phyloP scores from a whole-genome alignment of 2,797 vertebrate genomes.

The Pantherophis vulpinus region DNA sequence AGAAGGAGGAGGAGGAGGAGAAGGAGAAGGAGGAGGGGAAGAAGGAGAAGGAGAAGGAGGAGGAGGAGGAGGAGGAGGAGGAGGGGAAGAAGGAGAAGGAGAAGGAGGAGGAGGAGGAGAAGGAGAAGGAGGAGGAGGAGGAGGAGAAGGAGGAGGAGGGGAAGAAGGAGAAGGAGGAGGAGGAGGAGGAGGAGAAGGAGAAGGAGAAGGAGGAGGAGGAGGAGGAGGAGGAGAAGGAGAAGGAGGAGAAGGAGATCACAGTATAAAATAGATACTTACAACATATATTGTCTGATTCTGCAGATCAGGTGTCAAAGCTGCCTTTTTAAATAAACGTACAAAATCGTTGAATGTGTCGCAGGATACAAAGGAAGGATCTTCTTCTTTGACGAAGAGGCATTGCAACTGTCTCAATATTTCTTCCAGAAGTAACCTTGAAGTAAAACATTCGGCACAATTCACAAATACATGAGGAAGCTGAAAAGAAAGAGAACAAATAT shows the following conservation, averaged over 20 bases:
- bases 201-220: no score
- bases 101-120: no score
- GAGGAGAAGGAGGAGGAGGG: no score
- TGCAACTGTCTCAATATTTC: conserved; percentile 85
- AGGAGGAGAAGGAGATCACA: neutral
- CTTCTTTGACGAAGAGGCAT: conserved; percentile 61
- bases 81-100: no score
- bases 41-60: no score
- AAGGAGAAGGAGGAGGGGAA: no score
- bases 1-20: rapidly evolving
- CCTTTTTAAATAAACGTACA: conserved; percentile 85
- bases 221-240: no score
- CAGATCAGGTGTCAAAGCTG: conserved; percentile 62
- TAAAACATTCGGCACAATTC: conserved; percentile 90
- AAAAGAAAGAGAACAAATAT: conserved; percentile 37
- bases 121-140: no score
- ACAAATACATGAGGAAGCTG: conserved; percentile 88
- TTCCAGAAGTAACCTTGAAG: conserved; percentile 83
- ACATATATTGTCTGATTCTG: conserved; percentile 86
- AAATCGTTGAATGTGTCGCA: conserved; percentile 89
- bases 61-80: rapidly evolving
- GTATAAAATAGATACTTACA: conserved; percentile 76
- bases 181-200: no score
- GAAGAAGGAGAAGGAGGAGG: no score
- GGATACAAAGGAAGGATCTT: conserved; percentile 65